Evolutionary conservation across 2,888 invertebrate species (phyloP), one percentile per base, ranked within the genome.

Genomic region (Drosophila hamatofila): DNA sequence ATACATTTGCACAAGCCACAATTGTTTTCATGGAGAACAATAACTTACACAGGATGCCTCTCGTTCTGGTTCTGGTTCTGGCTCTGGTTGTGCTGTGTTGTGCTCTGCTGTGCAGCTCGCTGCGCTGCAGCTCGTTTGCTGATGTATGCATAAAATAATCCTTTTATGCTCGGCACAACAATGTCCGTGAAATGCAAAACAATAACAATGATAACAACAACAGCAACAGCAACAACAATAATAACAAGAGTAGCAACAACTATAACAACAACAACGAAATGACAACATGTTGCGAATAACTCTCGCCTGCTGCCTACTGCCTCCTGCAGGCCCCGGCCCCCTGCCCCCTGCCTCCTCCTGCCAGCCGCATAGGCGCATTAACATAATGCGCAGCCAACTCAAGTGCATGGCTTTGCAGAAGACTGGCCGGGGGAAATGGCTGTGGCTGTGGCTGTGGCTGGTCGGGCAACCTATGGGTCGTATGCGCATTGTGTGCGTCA

Each of bases 141-240:
- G 86, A 87, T 87, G 89, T 87, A 84, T 87, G 86, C 86, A 87
- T 90, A 87, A 90, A 87, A 90, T 87, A 90, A 87, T 87, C 86
- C 90, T 78, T 85, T 87, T 87, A 87, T 87, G 81, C 88, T 84
- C 81, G 64, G 84, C 84, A 90, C 86, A 89, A 87, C 86, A 87
- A 90, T 90, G 90, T 87, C 89, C 86, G 90, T 90, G 86, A 87
- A 87, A 90, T 90, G 88, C 88, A 87, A 90, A 90, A 88, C 89
- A 86, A 89, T 85, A 90, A 86, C 83, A 90, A 77, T 72, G 77
- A 89, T 75, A 84, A 71, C 88, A 81, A 67, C 72, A 65, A 25
- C 75, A 68, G 30, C 60, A 61, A 8, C 66, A 64, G 41, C 55
- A 84, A 33, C 61, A 60, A 21, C 64, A 62, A 52, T 49, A 67